Evolutionary conservation across 2,888 invertebrate species (phyloP), one percentile per base, ranked within the genome.

Genomic region (Frankliniella fusca): DNA sequence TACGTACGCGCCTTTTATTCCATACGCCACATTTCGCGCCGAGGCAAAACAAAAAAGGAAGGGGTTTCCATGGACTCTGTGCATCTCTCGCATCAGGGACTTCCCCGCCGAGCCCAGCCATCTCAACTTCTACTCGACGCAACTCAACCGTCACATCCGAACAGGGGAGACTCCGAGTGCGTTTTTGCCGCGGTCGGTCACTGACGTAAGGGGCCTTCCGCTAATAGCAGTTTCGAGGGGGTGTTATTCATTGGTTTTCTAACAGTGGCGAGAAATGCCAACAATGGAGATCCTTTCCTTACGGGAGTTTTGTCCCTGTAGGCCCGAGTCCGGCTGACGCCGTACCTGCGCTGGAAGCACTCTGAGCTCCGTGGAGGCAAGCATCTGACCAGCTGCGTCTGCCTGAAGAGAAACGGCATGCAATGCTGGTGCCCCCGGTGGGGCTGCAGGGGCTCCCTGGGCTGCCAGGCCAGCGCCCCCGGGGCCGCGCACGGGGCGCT

Each of bases 351-450:
- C 48, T 82, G 82, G 65, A 83, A 81, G 48, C 84, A 83, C 86
- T 89, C 91, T 82, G 91, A 91, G 86, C 87, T 92, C 84, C 89
- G 91, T 54, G 90, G 90, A 83, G 90, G 91, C 38, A 87, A 90
- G 79, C 89, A 91, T 88, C 90, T 90, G 85, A 89, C 90, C 83
- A 90, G 91, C 84, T 91, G 91, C 85, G 90, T 90, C 85, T 92
- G 92, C 86, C 89, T 90, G 83, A 91, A 90, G 85, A 90, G 91
- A 83, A 91, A 92, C 85, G 92, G 92, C 38, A 88, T 92, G 54
- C 91, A 92, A 27, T 9, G 8, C 23, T 76, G 70, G 70, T 76
- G 70, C 70, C 70, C 70, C 12, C 70, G 70, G 5, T 76, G 70
- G 70, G 27, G 70, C 70, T 76, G 70, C 70, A 27, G 70, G 27